Evolutionary conservation across 2,113 vertebrate species (phyloP), one percentile per base, ranked within the genome.

Genomic region (Peromyscus californicus): DNA sequence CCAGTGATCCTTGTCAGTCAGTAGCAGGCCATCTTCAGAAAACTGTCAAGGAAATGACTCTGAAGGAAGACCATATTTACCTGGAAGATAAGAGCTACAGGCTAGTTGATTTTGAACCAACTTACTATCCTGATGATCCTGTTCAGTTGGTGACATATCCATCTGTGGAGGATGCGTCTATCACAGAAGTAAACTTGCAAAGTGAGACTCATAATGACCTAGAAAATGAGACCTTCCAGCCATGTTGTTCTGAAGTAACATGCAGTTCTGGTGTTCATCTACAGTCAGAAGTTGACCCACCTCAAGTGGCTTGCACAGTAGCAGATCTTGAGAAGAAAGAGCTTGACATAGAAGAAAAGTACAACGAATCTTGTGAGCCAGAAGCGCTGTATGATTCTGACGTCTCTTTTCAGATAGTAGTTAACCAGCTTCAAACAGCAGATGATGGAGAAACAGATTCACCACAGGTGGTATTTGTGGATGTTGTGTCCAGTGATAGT

Each of bases 51-150:
- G 98, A 98, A 97, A 90, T 99, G 74, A 98, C 98, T 70, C 51
- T 96, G 61, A 99, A 98, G 98, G 99, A 99, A 65, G 96, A 98
- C 51, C 98, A 98, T 80, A 96, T 99, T 96, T 98, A 99, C 84
- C 96, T 99, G 94, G 98, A 99, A 91, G 98, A 99, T 98, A 98
- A 99, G 97, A 97, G 94, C 67, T 99, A 99, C 95, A 98, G 98
- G 16, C 48, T 98, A 75, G 95, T 85, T 83, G 96, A 96, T 75
- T 99, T 99, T 96, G 98, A 99, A 21, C 96, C 97, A 75, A 90
- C 78, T 93, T 98, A 72, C n/a, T 90, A 96, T 90, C 97, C 95
- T 96, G 93, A 96, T 90, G 36, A 54, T 83, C 92, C 96, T 42
- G 22, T 96, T 92, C 98, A 99, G 95, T 98, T 98, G 93, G 97